These are phyloP conservation scores for Otolemur garnettii DNA, from an alignment of 2,113 vertebrate genomes.

Conservation along the genomic window DNA sequence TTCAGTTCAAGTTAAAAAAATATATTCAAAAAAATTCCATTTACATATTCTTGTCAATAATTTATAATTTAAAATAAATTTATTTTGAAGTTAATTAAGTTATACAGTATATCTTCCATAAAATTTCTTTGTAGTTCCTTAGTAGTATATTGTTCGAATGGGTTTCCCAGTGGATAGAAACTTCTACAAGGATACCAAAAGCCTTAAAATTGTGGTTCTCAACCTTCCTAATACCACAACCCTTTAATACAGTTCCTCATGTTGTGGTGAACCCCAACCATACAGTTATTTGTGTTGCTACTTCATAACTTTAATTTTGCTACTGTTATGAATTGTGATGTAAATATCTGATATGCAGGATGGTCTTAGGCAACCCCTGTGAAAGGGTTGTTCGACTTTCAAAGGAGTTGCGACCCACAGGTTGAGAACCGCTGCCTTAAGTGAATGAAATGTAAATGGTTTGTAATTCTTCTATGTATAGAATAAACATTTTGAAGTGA, in stretches of 20 bases:
- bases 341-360: no score
- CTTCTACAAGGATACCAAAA: slow-evolving; percentile 14
- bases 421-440: neutral
- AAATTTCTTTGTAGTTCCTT: slow-evolving; percentile 11
- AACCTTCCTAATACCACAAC: no score
- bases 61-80: slow-evolving; percentile 40
- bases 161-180: neutral
- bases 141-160: neutral
- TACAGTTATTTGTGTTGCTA: no score
- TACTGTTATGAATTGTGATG: no score
- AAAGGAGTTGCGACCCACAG: no score
- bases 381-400: no score
- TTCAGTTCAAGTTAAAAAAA: neutral
- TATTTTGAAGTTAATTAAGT: slow-evolving; percentile 40
- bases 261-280: no score
- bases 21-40: neutral
- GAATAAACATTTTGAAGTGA: slow-evolving; percentile 38
- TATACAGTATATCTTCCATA: slow-evolving; percentile 32
- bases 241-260: no score
- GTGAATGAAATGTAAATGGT: slow-evolving; percentile 30
- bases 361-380: no score
- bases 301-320: no score
- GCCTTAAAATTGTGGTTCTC: neutral
- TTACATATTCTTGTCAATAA: neutral
- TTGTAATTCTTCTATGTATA: neutral